A percentile compares a stretch with the other conserved stretches of the same genome.
These are phyloP conservation scores for Craterocephalus amniculus DNA, from an alignment of 2,797 vertebrate species.

Conservation along the genomic window DNA sequence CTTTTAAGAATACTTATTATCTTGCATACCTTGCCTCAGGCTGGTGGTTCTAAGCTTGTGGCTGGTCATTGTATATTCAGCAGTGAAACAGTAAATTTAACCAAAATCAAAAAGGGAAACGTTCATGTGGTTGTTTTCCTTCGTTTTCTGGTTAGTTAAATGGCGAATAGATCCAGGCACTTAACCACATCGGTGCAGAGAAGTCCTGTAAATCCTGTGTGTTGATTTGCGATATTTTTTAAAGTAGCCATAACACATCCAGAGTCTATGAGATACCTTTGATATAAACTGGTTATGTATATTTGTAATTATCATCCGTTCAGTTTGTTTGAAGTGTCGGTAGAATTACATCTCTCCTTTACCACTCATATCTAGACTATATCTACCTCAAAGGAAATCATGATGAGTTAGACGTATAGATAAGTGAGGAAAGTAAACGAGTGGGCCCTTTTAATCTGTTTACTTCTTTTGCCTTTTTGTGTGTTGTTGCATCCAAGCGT, in stretches of 20 bases:
- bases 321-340: too few relatives aligned
- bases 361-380: neutral
- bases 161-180: neutral
- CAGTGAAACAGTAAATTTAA: neutral
- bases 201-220: neutral
- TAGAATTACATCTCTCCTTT: constrained; percentile 1
- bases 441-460: constrained; percentile 44
- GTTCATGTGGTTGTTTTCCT: neutral
- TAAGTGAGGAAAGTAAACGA: constrained; percentile 55
- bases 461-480: constrained; percentile 27
- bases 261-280: neutral
- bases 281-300: too few relatives aligned
- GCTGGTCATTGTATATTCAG: neutral
- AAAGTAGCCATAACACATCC: neutral
- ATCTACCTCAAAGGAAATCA: constrained; percentile 3
- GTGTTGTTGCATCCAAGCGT: constrained; percentile 38
- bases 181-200: neutral
- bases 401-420: neutral
- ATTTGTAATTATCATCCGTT: too few relatives aligned
- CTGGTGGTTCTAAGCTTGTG: neutral
- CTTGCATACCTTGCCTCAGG: neutral
- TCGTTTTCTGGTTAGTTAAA: neutral
- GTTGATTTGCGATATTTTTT: constrained; percentile 8
- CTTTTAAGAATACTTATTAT: too few relatives aligned
- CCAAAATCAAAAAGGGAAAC: neutral